phyloP scores from a whole-genome alignment of 2,797 vertebrate species.

The Hemibagrus guttatus region DNA sequence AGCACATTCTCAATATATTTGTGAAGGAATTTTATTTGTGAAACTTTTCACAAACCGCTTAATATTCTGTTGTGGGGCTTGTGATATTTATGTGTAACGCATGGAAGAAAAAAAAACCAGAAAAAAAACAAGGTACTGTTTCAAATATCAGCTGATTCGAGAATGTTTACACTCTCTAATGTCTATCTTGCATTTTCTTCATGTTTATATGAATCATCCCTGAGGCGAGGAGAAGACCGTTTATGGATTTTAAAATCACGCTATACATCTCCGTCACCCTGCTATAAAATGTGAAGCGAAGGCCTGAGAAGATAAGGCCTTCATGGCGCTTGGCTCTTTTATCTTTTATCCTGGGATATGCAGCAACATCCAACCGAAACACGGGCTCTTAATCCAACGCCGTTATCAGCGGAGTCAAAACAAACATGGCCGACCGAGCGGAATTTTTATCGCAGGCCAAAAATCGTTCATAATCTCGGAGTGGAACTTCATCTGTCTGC shows the following conservation, averaged over 20 bases:
- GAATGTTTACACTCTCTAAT: neutral
- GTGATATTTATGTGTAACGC: neutral
- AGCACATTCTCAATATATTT: neutral
- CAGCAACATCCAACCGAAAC: neutral
- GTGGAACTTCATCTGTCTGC: conserved; percentile 65
- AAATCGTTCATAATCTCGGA: conserved; percentile 70
- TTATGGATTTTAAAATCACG: neutral
- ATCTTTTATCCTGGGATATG: conserved; percentile 6
- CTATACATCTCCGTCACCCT: neutral
- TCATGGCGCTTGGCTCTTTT: neutral
- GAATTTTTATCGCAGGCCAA: conserved; percentile 63
- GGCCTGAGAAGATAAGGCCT: neutral
- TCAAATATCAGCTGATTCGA: conserved; percentile 4
- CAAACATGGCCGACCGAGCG: conserved; percentile 54
- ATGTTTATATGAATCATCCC: neutral
- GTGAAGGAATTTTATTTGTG: neutral
- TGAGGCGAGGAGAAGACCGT: neutral
- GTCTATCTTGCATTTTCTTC: neutral
- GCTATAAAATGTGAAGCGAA: neutral
- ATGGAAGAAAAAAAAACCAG: no score
- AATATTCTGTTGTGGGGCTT: neutral
- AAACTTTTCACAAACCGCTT: neutral
- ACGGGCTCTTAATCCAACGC: conserved; percentile 56
- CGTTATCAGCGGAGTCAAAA: conserved; percentile 41
- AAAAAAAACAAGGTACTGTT: neutral